Evolutionary conservation across 2,888 invertebrate species (phyloP).

Genomic region (Drosophila paranaensis): DNA sequence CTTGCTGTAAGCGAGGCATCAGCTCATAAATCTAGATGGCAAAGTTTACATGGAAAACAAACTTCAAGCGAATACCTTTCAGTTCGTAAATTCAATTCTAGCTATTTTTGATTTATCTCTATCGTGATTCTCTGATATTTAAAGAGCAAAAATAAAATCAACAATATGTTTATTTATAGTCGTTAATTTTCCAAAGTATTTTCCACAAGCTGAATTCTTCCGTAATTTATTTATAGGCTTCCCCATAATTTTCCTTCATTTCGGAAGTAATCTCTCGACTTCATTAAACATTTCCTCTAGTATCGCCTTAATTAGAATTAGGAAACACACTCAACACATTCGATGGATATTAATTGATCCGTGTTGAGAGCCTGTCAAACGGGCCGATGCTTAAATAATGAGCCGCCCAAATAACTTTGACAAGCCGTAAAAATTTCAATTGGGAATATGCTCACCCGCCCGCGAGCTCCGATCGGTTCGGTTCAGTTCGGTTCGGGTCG

Average conservation of each 20-base stretch:
- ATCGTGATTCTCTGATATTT: neutral
- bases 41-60: neutral
- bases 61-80: no score
- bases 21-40: neutral
- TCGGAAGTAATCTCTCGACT: constrained; percentile 41
- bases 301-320: constrained; percentile 62
- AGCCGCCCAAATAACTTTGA: constrained; percentile 34
- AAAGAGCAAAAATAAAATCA: neutral
- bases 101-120: neutral
- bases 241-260: constrained; percentile 28
- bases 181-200: neutral
- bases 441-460: constrained; percentile 19
- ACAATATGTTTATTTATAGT: constrained; percentile 1
- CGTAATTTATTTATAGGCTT: constrained; percentile 48
- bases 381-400: constrained; percentile 63
- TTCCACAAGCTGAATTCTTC: neutral
- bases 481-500: constrained; percentile 6
- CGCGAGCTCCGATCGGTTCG: constrained; percentile 10
- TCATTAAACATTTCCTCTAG: constrained; percentile 17
- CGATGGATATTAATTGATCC: constrained; percentile 76
- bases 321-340: constrained; percentile 51
- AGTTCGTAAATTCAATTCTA: neutral
- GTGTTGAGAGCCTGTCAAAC: constrained; percentile 73
- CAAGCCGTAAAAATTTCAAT: constrained; percentile 63
- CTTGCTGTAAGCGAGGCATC: neutral